Conservation (phyloP, 2,888 invertebrate species). For the Spilosoma lubricipeda region DNA sequence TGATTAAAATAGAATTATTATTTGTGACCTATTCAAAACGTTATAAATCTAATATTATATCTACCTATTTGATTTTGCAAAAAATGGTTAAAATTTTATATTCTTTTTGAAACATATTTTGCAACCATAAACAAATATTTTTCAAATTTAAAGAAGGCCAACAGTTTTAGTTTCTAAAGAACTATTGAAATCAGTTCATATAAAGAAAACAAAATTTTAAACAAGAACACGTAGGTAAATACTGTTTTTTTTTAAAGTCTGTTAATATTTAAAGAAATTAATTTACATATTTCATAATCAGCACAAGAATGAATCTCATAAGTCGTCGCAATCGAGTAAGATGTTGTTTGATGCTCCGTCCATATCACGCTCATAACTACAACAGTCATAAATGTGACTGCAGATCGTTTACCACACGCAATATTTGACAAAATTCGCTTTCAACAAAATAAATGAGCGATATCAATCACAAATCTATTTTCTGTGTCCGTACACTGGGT, state of each 20-base stretch:
- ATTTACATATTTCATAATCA: not conserved
- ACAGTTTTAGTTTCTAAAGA: too few relatives aligned
- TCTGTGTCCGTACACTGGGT: slow-evolving; percentile 59
- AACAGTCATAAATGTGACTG: slow-evolving; percentile 32
- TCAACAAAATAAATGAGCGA: slow-evolving; percentile 46
- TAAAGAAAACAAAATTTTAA: not conserved
- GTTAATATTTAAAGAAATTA: too few relatives aligned
- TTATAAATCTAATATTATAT: too few relatives aligned
- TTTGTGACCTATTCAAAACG: too few relatives aligned
- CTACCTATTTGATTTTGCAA: too few relatives aligned
- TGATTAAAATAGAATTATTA: too few relatives aligned
- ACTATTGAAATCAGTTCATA: not conserved
- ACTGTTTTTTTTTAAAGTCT: too few relatives aligned
- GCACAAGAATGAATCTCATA: not conserved
- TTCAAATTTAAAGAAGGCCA: too few relatives aligned
- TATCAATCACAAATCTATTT: slow-evolving; percentile 56
- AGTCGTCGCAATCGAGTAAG: not conserved
- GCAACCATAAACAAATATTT: too few relatives aligned
- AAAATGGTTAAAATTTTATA: too few relatives aligned
- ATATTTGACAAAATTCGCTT: slow-evolving; percentile 39
- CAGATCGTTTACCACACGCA: slow-evolving; percentile 31
- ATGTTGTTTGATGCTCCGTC: not conserved
- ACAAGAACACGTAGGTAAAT: not conserved
- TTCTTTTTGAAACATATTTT: too few relatives aligned
- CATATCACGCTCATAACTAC: slow-evolving; percentile 15